Percentiles rank a stretch among this genome's conserved stretches.
Evolutionary conservation across 2,113 vertebrate species (phyloP).

Genomic region (Boulengeromyrus knoepffleri): DNA sequence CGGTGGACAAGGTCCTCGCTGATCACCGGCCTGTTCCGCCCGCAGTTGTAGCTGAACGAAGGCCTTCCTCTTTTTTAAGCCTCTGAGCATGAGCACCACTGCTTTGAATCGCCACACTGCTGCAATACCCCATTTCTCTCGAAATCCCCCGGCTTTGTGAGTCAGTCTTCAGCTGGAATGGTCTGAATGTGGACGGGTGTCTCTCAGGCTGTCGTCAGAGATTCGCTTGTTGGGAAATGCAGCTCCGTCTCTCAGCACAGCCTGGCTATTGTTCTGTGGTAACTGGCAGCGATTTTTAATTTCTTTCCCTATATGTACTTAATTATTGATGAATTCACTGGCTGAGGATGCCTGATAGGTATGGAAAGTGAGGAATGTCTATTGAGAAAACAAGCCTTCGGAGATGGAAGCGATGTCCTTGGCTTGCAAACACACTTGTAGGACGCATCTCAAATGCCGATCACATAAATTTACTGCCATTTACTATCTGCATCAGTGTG

Average conservation of each 20-base stretch:
- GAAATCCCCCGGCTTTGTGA: background rate
- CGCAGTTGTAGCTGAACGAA: background rate
- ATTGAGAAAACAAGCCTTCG: background rate
- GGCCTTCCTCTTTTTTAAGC: background rate
- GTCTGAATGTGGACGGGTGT: background rate
- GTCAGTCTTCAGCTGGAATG: background rate
- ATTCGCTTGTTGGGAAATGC: background rate
- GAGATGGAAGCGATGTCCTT: background rate
- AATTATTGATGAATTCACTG: background rate
- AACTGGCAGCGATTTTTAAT: background rate
- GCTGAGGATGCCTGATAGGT: background rate
- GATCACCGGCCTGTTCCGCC: background rate
- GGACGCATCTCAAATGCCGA: background rate
- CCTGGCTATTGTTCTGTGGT: background rate
- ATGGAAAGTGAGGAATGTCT: background rate
- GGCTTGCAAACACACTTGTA: background rate
- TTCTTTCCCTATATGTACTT: background rate
- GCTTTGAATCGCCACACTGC: background rate
- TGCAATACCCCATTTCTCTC: background rate
- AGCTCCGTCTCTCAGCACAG: background rate
- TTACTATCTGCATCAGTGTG: background rate
- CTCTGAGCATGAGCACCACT: background rate
- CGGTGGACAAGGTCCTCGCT: background rate
- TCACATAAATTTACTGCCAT: background rate
- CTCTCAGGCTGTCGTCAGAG: background rate